Evolutionary conservation across 2,888 invertebrate species (phyloP).

Genomic region (Heterodera filipjevi): DNA sequence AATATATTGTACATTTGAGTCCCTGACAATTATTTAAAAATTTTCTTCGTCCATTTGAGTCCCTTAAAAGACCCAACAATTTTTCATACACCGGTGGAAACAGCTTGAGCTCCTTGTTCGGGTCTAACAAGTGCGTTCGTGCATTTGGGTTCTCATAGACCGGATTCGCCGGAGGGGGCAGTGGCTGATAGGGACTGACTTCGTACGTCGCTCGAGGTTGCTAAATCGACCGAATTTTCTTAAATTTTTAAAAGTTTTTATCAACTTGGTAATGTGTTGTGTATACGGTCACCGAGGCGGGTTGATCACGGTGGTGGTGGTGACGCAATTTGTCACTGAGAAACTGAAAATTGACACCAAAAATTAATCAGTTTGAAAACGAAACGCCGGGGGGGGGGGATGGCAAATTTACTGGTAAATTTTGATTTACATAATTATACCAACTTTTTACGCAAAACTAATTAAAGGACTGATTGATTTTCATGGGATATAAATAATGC

Average conservation of each 20-base stretch:
- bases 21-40: neutral
- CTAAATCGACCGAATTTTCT: slow-evolving; percentile 40
- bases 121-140: slow-evolving; percentile 56
- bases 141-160: slow-evolving; percentile 64
- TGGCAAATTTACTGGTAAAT: neutral
- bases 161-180: slow-evolving; percentile 63
- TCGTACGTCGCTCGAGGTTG: slow-evolving; percentile 57
- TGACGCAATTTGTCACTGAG: slow-evolving; percentile 60
- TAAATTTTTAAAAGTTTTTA: neutral
- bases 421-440: too few relatives aligned
- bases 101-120: slow-evolving; percentile 64
- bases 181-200: slow-evolving; percentile 62
- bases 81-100: slow-evolving; percentile 63
- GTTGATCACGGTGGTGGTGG: slow-evolving; percentile 60
- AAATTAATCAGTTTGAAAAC: too few relatives aligned
- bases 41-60: neutral
- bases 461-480: too few relatives aligned
- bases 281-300: slow-evolving; percentile 58
- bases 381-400: too few relatives aligned
- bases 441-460: too few relatives aligned
- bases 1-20: too few relatives aligned
- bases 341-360: slow-evolving; percentile 43
- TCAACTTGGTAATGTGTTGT: slow-evolving; percentile 57
- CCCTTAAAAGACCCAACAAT: slow-evolving; percentile 14
- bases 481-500: too few relatives aligned